These are phyloP conservation scores for Philereme transversata DNA, from an alignment of 2,888 invertebrate genomes.

Conservation along the genomic window DNA sequence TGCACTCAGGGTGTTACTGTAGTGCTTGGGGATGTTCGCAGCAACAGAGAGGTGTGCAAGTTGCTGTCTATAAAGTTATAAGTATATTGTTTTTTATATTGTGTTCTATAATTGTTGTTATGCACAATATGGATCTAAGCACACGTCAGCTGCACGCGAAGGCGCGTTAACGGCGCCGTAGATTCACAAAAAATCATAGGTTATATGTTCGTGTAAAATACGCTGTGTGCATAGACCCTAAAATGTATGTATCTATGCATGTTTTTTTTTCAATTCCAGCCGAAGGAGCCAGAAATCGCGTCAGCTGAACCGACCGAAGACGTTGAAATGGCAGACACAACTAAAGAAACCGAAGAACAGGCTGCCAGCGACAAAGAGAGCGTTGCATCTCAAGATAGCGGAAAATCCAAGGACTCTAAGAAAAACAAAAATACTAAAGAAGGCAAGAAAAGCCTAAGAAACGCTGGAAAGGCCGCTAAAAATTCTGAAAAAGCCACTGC, in stretches of 20 bases:
- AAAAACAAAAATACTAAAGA: constrained; percentile 25
- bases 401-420: constrained; percentile 17
- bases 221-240: no score
- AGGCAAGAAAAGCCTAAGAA: constrained; percentile 23
- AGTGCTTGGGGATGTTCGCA: no score
- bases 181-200: no score
- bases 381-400: constrained; percentile 9
- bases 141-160: no score
- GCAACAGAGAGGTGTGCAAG: no score
- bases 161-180: no score
- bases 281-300: constrained; percentile 22
- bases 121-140: no score
- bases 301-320: constrained; percentile 16
- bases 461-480: constrained; percentile 20
- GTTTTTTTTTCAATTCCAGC: constrained; percentile 14
- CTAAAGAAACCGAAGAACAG: constrained; percentile 3
- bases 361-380: constrained; percentile 15
- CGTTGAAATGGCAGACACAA: constrained; percentile 22
- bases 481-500: constrained; percentile 20
- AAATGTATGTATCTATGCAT: background rate
- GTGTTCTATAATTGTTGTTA: no score
- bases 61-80: no score
- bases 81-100: no score
- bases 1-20: no score
- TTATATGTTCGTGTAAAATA: no score